Base-by-base conservation (phyloP, 2,888 invertebrate species). In the Polyommatus icarus region DNA sequence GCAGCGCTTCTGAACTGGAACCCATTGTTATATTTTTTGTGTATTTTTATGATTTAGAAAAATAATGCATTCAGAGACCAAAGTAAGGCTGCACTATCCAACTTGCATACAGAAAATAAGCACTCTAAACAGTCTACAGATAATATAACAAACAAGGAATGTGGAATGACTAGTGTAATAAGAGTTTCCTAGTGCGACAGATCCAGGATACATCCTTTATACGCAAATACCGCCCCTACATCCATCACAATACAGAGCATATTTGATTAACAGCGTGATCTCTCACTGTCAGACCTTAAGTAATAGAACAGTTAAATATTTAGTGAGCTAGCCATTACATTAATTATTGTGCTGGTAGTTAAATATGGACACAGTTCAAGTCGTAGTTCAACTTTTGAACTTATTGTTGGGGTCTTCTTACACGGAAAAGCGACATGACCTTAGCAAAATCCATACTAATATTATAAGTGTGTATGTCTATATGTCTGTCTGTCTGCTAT, bases 281-380 rank as follows among this genome's bases (percentile, higher is more conserved):
- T 75, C 75, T 73, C 50, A 73, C 73, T 75, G 54, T 54, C 54
- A 75, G 75, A 54, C 54, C 50, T 50, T 75, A 75, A 75, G 75
- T 75, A 75, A 75, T 75, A 75, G 75, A 75, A 75, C 54, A 54
- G 75, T 75, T 75, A 75, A 75, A 75, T 75, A 75, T 75, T 75
- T 75, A 75, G 75, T 75, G 75, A 75, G 75, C 75, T 50, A 75
- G 54, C 75, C 75, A 75, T 75, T 75, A 54, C 24, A 50, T 75
- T 75, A 54, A 75, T 75, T 50, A 75, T 46, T 20, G 50, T 50
- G 24, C 12, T 24, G 20, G 54, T 32, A 67, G 67, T 67, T 32
- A 67, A 67, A 67, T 67, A 67, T 32, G 29, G 29, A 75, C 75
- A 18, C 72, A 72, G 36, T 20, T 72, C 10, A 40, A 72, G n/a